A percentile compares a stretch with the other conserved stretches of the same genome.
These are phyloP conservation scores for Xenopus petersii DNA, from an alignment of 2,797 vertebrate genomes.

Conservation along the genomic window DNA sequence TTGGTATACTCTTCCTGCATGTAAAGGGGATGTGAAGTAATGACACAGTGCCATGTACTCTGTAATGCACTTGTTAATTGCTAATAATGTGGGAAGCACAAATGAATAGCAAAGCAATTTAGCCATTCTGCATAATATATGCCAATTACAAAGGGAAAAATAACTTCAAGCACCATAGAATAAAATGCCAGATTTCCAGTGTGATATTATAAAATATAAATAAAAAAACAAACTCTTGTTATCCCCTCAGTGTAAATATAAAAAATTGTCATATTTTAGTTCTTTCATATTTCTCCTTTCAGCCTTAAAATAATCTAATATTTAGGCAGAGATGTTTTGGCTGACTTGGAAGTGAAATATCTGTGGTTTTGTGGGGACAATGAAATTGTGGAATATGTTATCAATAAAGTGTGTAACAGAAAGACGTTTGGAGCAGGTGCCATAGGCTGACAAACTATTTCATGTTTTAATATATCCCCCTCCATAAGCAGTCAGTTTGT, in stretches of 20 bases:
- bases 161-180: neutral
- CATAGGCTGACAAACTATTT: neutral
- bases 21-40: conserved; percentile 30
- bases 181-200: too few relatives aligned
- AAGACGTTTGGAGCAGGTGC: neutral
- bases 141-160: neutral
- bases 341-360: neutral
- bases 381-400: neutral
- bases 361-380: neutral
- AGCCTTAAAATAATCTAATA: too few relatives aligned
- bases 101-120: conserved; percentile 13
- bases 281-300: too few relatives aligned
- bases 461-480: neutral
- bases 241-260: too few relatives aligned
- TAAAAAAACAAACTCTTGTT: too few relatives aligned
- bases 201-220: too few relatives aligned
- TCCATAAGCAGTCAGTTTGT: neutral
- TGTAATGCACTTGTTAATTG: conserved; percentile 30
- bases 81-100: conserved; percentile 21
- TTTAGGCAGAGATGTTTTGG: neutral
- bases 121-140: conserved; percentile 4
- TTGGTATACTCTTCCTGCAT: conserved; percentile 32
- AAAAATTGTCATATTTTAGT: too few relatives aligned
- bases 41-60: conserved; percentile 24
- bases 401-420: neutral